These are phyloP conservation scores for Helarctos malayanus DNA, from an alignment of 2,797 vertebrate species.

Conservation along the genomic window DNA sequence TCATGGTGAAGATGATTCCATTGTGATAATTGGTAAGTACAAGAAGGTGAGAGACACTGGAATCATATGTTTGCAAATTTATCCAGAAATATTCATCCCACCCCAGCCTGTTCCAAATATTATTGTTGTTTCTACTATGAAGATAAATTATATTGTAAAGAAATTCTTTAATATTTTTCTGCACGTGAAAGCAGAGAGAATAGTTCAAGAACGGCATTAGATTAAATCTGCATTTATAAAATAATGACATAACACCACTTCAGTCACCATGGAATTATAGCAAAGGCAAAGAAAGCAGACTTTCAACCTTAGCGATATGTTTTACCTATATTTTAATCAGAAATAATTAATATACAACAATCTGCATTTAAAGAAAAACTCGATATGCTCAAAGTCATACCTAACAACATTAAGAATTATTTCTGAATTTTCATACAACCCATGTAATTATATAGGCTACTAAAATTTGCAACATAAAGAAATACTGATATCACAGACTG, in stretches of 20 bases:
- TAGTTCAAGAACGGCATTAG: background rate
- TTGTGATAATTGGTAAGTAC: background rate
- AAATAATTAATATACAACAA: conserved; percentile 50
- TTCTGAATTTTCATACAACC: conserved; percentile 40
- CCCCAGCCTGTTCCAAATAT: background rate
- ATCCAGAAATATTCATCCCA: background rate
- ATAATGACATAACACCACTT: background rate
- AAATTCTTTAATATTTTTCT: conserved; percentile 19
- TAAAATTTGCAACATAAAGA: background rate
- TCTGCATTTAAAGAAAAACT: conserved; percentile 26
- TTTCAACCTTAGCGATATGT: conserved; percentile 17
- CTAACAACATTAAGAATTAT: background rate
- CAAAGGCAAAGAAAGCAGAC: conserved; percentile 42
- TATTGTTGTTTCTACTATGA: background rate
- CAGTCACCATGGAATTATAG: background rate
- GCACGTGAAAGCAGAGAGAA: background rate
- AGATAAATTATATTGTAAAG: background rate
- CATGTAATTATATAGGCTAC: background rate
- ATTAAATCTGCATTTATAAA: conserved; percentile 19
- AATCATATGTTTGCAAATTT: background rate
- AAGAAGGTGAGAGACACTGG: background rate
- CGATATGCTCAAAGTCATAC: background rate
- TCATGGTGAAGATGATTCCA: background rate
- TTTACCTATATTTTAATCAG: conserved; percentile 70
- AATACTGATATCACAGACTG: background rate